Evolutionary conservation across 1,140 invertebrate genomes (phyloP), one percentile per base, ranked within the genome.

Genomic region (Listronotus oregonensis): DNA sequence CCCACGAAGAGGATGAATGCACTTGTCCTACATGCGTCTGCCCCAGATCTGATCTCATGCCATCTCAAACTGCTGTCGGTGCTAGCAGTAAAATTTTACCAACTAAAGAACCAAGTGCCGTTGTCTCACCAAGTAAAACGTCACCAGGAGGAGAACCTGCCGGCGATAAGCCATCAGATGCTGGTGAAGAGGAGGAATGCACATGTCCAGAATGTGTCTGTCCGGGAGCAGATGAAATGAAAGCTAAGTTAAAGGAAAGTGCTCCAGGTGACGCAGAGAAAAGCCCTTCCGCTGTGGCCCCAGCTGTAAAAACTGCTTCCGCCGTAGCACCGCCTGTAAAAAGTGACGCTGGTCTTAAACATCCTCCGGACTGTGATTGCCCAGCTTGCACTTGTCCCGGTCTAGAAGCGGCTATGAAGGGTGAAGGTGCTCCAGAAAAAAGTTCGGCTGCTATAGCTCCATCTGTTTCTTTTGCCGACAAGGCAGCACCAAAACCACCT

Each of bases 311-410:
- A 14, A 11, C 5, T 11, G 18, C 3, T 54, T 18, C 4, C 6
- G 47, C 14, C 15, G 6, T 21, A 17, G 0, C 43, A 12, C 27
- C 34, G 14, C 31, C 21, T 12, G 37, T 12, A 46, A 8, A 32
- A 37, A 3, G 32, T 21, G 43, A 32, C 11, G 37, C 15, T 14
- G 14, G 11, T 7, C 32, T 9, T n/a, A 32, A 32, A 11, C 56
- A 47, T 59, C 56, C 56, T n/a, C 47, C 59, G 2, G 54, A 64
- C n/a, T 64, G 62, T 27, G 21, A 43, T 5, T 64, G 62, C 40
- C 14, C 40, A 11, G 44, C 44, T 6, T 64, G 62, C 42, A 37
- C 43, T 37, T 64, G 62, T 54, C 62, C 64, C 18, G 32, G 9
- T 9, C 3, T 42, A 47, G 37, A 62, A 18, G 50, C 1, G 5